These are phyloP conservation scores for Seriola dumerili DNA, from an alignment of 2,113 vertebrate species.

Conservation along the genomic window DNA sequence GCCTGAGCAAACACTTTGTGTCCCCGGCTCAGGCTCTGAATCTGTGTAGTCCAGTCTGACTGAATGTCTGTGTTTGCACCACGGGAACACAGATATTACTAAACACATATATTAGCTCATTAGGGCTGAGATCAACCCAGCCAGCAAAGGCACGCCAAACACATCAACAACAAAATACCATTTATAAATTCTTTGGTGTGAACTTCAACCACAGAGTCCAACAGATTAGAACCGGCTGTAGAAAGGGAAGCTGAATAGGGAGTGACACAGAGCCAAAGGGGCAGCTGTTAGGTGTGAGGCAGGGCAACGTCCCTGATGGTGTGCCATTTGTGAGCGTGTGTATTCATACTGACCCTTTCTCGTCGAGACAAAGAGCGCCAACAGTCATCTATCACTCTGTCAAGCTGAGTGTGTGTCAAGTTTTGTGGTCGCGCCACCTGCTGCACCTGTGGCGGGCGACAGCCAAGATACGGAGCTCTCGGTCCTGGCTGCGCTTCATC, in stretches of 20 bases:
- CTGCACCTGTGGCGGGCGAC: slow-evolving; percentile 29
- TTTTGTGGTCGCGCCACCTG: slow-evolving; percentile 33
- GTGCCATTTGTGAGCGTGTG: slow-evolving; percentile 29
- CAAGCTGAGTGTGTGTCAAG: slow-evolving; percentile 53
- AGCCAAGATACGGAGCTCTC: slow-evolving; percentile 20
- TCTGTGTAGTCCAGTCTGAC: not conserved
- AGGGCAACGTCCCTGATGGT: slow-evolving; percentile 32
- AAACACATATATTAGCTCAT: not conserved
- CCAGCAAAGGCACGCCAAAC: not conserved
- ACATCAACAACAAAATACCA: not conserved
- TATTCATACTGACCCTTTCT: slow-evolving; percentile 32
- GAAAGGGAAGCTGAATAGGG: not conserved
- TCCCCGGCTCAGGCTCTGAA: slow-evolving; percentile 8
- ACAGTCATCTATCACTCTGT: slow-evolving; percentile 65
- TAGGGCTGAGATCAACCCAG: not conserved
- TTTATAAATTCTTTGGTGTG: not conserved
- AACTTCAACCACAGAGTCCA: not conserved
- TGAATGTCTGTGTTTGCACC: not conserved
- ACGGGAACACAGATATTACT: not conserved
- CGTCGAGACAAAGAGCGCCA: slow-evolving; percentile 47
- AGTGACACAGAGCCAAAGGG: slow-evolving; percentile 37
- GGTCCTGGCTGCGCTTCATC: slow-evolving; percentile 1
- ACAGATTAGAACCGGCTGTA: slow-evolving; percentile 9
- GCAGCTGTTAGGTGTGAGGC: slow-evolving; percentile 45
- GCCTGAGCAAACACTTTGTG: not conserved